These are phyloP conservation scores for Anthopleura xanthogrammica DNA, from an alignment of 92 coral and sea anemone species.

Conservation along the genomic window DNA sequence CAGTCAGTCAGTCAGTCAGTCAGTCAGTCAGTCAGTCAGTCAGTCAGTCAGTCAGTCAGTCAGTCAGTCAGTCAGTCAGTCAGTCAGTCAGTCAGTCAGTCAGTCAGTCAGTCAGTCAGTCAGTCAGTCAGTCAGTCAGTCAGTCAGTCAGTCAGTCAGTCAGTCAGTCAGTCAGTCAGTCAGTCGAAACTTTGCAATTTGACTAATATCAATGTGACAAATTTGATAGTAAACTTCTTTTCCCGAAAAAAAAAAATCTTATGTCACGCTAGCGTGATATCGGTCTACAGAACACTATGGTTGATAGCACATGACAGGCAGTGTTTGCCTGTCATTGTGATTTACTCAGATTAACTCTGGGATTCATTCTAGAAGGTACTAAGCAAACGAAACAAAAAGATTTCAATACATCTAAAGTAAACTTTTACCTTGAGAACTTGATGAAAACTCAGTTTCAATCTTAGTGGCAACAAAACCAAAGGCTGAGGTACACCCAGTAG, in stretches of 20 bases:
- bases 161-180: constrained; percentile 4
- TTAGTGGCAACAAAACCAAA: constrained; percentile 56
- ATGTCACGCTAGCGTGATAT: no score
- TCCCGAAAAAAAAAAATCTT: no score
- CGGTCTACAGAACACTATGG: no score
- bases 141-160: no score
- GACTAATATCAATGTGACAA: no score
- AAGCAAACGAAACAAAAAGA: neutral
- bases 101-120: neutral
- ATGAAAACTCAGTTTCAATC: constrained; percentile 49
- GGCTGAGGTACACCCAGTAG: constrained; percentile 69
- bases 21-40: neutral
- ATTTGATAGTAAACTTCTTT: no score
- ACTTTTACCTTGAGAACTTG: neutral
- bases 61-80: constrained; percentile 2
- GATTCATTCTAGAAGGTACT: neutral
- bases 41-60: neutral
- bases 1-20: neutral
- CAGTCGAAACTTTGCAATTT: neutral
- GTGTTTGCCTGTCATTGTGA: no score
- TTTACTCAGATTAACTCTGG: no score
- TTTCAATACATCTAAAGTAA: neutral
- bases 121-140: no score
- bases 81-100: neutral
- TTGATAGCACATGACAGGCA: no score